These are phyloP conservation scores for Parasteatoda lunata DNA, from an alignment of 2,888 invertebrate genomes.

Conservation along the genomic window DNA sequence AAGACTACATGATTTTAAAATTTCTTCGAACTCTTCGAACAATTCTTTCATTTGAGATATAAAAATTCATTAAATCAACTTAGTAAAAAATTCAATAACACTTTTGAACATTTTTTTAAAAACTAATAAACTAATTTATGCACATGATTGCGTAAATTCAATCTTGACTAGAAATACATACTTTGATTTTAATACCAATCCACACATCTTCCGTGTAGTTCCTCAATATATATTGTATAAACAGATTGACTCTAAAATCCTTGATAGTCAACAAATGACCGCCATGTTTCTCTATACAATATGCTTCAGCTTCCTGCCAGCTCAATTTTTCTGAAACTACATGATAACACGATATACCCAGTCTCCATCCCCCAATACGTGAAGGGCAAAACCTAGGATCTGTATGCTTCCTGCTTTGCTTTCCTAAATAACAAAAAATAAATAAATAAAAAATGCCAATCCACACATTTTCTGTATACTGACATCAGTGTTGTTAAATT, in stretches of 20 bases:
- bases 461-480: too few relatives aligned
- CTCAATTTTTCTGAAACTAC: not conserved
- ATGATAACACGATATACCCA: conserved; percentile 22
- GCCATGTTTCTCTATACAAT: conserved; percentile 7
- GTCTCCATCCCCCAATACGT: conserved; percentile 18
- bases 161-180: not conserved
- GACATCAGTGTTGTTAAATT: too few relatives aligned
- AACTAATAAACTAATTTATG: too few relatives aligned
- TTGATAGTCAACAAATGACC: conserved; percentile 44
- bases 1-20: too few relatives aligned
- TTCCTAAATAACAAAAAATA: not conserved
- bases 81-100: too few relatives aligned
- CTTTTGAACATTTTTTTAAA: too few relatives aligned
- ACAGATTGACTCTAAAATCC: conserved; percentile 18
- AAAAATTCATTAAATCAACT: too few relatives aligned
- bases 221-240: conserved; percentile 16
- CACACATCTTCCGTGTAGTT: not conserved
- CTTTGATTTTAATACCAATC: conserved; percentile 44
- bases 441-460: not conserved
- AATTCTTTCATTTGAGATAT: too few relatives aligned
- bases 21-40: too few relatives aligned
- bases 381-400: conserved; percentile 21
- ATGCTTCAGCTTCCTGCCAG: conserved; percentile 35
- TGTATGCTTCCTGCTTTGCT: not conserved
- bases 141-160: too few relatives aligned